Evolutionary conservation across 2,113 vertebrate species (phyloP), one percentile per base, ranked within the genome.

Genomic region (Callipepla californica): DNA sequence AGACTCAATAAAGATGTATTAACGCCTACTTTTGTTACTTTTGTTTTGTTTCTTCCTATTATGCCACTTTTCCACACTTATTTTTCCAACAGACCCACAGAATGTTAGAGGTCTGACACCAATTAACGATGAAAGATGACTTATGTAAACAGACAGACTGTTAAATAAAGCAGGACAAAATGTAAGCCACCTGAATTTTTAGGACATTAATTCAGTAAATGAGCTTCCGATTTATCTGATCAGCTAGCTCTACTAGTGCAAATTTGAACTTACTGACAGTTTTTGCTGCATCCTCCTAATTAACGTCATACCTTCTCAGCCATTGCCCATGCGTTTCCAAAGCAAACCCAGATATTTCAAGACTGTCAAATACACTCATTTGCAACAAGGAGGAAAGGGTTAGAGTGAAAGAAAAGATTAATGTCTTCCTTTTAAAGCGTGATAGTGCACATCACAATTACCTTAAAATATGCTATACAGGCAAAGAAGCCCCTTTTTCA

Each of bases 151-250:
- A 96, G 53, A 18, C 40, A 82, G 70, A 80, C 13, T 90, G 81
- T 80, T 96, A 97, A 96, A 95, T 82, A 97, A 95, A 81, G 80
- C 62, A 94, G 6, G 40, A 93, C 53, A 96, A 89, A 76, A 94
- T 73, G 81, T 67, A 94, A 96, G 82, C 94, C 88, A 92, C 73
- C 88, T 96, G 89, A 92, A 82, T 93, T 97, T 97, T 96, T 94
- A 95, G 68, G 59, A 94, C 57, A 94, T 93, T 95, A 96, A 93
- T 96, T 96, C 92, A 94, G 61, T 92, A 97, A 97, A 96, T 83
- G 65, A 96, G 86, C 78, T 97, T 97, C 72, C 13, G 45, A 93
- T 90, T 93, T 92, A 96, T 91, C 83, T 89, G 75, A 96, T 93
- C 91, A 93, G 69, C 25, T 94, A 95, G 80, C 34, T 92, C 44